Percentiles rank a stretch among this genome's conserved stretches.
Conservation (phyloP, 2,113 vertebrate genomes). For the Eretmochelys imbricata region DNA sequence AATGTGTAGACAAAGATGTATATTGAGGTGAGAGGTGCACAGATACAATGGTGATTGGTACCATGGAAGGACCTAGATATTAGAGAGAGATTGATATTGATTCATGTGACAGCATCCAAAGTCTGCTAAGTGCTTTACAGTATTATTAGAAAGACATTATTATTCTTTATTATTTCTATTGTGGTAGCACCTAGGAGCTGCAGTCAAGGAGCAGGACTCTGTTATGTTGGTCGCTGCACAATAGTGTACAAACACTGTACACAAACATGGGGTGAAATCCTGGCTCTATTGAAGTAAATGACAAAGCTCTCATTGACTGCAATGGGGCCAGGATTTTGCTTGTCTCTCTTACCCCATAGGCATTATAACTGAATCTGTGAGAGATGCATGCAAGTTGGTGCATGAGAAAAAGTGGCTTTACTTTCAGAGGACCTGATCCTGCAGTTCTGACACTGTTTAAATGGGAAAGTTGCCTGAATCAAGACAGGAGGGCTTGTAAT, state of each 20-base stretch:
- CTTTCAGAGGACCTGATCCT: background rate
- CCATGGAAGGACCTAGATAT: background rate
- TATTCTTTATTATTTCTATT: background rate
- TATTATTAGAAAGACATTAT: background rate
- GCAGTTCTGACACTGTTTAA: background rate
- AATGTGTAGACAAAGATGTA: background rate
- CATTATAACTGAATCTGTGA: background rate
- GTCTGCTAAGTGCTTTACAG: background rate
- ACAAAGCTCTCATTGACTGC: background rate
- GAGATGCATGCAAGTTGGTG: background rate
- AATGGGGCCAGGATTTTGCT: background rate
- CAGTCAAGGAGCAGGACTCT: background rate
- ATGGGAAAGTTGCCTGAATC: background rate
- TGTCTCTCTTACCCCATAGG: background rate
- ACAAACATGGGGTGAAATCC: background rate
- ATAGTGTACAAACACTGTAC: background rate
- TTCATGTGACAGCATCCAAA: background rate
- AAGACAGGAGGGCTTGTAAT: background rate
- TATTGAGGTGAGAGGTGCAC: background rate
- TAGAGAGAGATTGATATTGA: background rate
- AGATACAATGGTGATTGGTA: background rate
- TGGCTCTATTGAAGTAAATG: background rate
- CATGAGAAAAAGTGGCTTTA: background rate
- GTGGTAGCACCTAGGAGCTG: background rate
- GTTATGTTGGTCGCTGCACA: background rate